A percentile compares a stretch with the other conserved stretches of the same genome.
phyloP scores from a whole-genome alignment of 2,113 vertebrate genomes.

The Origma solitaria region DNA sequence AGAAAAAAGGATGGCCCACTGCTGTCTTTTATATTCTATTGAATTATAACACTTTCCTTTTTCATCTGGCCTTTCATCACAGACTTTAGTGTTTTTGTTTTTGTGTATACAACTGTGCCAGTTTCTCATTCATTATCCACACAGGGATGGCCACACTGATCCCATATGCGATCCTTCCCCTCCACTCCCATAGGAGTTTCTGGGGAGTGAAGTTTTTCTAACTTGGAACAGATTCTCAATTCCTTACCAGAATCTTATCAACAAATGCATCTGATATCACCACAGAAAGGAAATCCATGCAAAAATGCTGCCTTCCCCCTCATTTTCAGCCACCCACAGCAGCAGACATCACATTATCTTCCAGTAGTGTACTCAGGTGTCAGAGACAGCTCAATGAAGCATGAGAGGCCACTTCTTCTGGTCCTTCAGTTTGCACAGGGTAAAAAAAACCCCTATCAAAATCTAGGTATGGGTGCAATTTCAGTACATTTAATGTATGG shows the following conservation, averaged over 20 bases:
- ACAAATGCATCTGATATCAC: conserved; percentile 28
- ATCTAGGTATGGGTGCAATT: background rate
- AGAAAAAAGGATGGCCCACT: conserved; percentile 52
- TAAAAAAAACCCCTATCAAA: background rate
- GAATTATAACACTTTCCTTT: conserved; percentile 76
- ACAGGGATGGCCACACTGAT: conserved; percentile 39
- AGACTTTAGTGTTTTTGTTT: conserved; percentile 72
- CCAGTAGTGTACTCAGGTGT: background rate
- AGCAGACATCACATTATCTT: background rate
- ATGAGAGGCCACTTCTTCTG: background rate
- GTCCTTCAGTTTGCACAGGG: background rate
- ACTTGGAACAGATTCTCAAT: conserved; percentile 68
- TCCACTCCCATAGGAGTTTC: conserved; percentile 41
- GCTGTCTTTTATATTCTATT: conserved; percentile 69
- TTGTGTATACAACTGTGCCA: conserved; percentile 5
- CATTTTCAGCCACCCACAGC: background rate
- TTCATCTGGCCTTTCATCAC: conserved; percentile 74
- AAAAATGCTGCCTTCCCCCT: background rate
- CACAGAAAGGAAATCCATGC: conserved; percentile 35
- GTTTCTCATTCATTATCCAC: conserved; percentile 68
- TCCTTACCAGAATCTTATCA: conserved; percentile 51
- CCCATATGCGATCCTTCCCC: conserved; percentile 50
- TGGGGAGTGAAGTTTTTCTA: conserved; percentile 63
- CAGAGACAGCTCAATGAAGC: background rate
- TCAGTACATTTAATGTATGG: background rate